These are phyloP conservation scores for Aythya baeri DNA, from an alignment of 2,113 vertebrate species.

Conservation along the genomic window DNA sequence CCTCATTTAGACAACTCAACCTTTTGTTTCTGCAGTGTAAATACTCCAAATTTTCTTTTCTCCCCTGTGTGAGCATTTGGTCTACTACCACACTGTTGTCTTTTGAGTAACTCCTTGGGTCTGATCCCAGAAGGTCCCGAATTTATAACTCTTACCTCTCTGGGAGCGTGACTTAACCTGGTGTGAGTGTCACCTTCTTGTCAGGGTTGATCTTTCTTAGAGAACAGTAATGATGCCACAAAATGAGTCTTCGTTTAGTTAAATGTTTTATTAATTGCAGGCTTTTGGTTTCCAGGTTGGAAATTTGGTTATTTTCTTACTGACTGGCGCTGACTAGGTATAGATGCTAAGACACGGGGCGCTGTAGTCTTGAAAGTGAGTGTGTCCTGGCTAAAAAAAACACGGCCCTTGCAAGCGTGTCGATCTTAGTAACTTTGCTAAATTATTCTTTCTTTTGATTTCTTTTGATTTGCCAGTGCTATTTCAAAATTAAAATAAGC, in stretches of 20 bases:
- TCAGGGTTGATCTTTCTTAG: background rate
- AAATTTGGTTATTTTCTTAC: background rate
- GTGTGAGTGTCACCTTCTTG: background rate
- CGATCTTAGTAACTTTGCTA: background rate
- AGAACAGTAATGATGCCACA: background rate
- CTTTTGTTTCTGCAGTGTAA: background rate
- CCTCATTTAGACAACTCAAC: fast-evolving
- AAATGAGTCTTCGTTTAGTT: background rate
- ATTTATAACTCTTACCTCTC: background rate
- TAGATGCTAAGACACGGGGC: background rate
- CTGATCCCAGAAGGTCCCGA: background rate
- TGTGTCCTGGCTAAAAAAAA: too few relatives aligned
- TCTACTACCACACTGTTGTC: background rate
- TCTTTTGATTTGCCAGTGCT: background rate
- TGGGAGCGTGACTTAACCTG: background rate
- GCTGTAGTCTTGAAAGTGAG: background rate
- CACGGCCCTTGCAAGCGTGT: background rate
- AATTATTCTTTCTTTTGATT: background rate
- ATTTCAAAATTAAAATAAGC: background rate
- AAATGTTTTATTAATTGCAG: background rate
- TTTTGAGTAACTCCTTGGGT: background rate
- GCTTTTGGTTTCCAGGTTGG: background rate
- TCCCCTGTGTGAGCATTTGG: background rate
- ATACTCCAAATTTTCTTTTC: background rate
- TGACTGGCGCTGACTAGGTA: background rate